Conservation (phyloP, 2,888 invertebrate species). For the Gnatocerus cornutus region DNA sequence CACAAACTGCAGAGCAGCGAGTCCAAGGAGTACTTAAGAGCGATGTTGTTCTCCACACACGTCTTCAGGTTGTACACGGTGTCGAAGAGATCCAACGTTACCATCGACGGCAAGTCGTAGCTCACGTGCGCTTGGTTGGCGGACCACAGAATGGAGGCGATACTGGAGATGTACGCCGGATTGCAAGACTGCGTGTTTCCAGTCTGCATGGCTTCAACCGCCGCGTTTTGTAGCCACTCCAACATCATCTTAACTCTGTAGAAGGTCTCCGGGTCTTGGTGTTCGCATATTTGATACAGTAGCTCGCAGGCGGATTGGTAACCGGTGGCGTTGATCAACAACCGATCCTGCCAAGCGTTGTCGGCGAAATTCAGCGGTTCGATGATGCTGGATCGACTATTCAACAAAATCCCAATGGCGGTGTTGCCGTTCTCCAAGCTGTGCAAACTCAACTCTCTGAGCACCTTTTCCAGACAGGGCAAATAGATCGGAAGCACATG, state of each 20-base stretch:
- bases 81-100: slow-evolving; percentile 85
- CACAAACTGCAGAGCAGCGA: slow-evolving; percentile 90
- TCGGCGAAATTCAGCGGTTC: slow-evolving; percentile 65
- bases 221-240: slow-evolving; percentile 81
- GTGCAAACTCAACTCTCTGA: slow-evolving; percentile 81
- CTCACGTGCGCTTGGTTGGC: slow-evolving; percentile 77
- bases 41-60: slow-evolving; percentile 79
- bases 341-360: slow-evolving; percentile 63
- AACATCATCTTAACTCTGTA: slow-evolving; percentile 80
- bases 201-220: slow-evolving; percentile 70
- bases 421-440: slow-evolving; percentile 76
- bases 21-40: slow-evolving; percentile 89
- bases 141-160: slow-evolving; percentile 88
- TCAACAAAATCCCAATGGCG: slow-evolving; percentile 75
- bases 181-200: slow-evolving; percentile 68
- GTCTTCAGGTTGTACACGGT: slow-evolving; percentile 85
- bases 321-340: slow-evolving; percentile 67
- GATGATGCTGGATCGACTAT: slow-evolving; percentile 72
- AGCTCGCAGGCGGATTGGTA: slow-evolving; percentile 84
- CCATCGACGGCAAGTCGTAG: slow-evolving; percentile 78
- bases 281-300: slow-evolving; percentile 84
- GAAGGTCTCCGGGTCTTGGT: slow-evolving; percentile 74
- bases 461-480: slow-evolving; percentile 79
- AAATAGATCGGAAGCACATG: slow-evolving; percentile 77
- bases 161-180: slow-evolving; percentile 81